phyloP scores from a whole-genome alignment of 1,140 invertebrate species.

The Nephila pilipes region DNA sequence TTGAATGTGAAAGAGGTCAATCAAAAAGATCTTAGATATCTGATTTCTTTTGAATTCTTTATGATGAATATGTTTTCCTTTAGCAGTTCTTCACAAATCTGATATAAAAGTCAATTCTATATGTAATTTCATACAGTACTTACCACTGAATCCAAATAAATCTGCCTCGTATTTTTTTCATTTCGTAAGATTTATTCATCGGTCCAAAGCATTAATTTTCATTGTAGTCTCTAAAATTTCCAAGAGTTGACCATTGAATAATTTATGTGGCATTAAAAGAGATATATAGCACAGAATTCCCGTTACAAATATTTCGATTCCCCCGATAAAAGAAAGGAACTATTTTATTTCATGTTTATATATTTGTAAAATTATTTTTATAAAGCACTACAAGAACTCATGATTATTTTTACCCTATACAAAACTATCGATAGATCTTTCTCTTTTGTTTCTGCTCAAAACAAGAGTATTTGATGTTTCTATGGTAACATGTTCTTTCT shows the following conservation, averaged over 20 bases:
- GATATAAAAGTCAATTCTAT: no score
- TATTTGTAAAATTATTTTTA: not conserved
- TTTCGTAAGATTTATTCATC: no score
- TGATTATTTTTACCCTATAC: constrained; percentile 2
- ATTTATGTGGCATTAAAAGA: not conserved
- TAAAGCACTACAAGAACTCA: not conserved
- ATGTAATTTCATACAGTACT: no score
- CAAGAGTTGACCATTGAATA: not conserved
- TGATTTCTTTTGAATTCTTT: no score
- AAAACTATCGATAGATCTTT: not conserved
- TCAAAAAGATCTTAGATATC: no score
- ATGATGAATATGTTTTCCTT: no score
- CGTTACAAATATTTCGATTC: not conserved
- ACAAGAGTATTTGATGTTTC: not conserved
- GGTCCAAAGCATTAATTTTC: no score
- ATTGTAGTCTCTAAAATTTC: not conserved
- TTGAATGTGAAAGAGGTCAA: no score
- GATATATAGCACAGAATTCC: not conserved
- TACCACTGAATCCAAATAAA: no score
- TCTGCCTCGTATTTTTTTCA: no score
- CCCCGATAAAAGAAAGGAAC: not conserved
- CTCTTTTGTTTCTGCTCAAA: constrained; percentile 13
- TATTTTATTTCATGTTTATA: not conserved
- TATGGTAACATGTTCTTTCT: not conserved
- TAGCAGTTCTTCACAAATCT: no score